These are phyloP conservation scores for Dorcus hopei DNA, from an alignment of 2,888 invertebrate species.

Conservation along the genomic window DNA sequence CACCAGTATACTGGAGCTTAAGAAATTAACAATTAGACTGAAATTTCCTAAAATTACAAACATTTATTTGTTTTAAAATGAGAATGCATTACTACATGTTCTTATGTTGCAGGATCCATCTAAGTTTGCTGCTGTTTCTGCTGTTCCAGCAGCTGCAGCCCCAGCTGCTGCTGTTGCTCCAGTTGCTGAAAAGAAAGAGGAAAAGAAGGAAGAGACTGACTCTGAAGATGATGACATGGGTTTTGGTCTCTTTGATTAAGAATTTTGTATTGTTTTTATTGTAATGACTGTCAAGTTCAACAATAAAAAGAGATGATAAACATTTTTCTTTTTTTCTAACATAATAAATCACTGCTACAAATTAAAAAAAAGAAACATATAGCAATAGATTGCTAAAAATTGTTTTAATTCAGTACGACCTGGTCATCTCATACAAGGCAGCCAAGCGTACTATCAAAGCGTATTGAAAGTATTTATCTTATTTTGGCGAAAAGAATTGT, in stretches of 20 bases:
- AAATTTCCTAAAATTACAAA: conserved; percentile 11
- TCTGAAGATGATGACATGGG: conserved; percentile 96
- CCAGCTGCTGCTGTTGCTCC: conserved; percentile 62
- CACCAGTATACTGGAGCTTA: conserved; percentile 32
- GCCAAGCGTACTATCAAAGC: too few relatives aligned
- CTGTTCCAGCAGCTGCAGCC: conserved; percentile 60
- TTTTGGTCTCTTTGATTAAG: conserved; percentile 89
- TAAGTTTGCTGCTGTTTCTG: conserved; percentile 76
- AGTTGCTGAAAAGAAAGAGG: conserved; percentile 67
- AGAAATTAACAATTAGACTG: conserved; percentile 17
- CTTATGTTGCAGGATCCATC: conserved; percentile 75
- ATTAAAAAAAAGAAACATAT: too few relatives aligned
- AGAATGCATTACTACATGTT: neutral
- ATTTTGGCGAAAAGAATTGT: too few relatives aligned
- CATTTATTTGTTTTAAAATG: neutral
- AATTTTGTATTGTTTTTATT: too few relatives aligned
- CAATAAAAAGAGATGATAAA: neutral
- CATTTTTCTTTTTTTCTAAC: neutral
- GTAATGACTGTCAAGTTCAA: too few relatives aligned
- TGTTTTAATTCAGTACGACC: too few relatives aligned
- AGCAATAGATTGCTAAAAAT: too few relatives aligned
- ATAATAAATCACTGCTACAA: neutral
- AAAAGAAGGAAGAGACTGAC: conserved; percentile 77
- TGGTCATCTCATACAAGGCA: too few relatives aligned
- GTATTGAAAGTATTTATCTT: too few relatives aligned